These are phyloP conservation scores for Melanotaenia nigrans DNA, from an alignment of 2,797 vertebrate genomes.

Conservation along the genomic window DNA sequence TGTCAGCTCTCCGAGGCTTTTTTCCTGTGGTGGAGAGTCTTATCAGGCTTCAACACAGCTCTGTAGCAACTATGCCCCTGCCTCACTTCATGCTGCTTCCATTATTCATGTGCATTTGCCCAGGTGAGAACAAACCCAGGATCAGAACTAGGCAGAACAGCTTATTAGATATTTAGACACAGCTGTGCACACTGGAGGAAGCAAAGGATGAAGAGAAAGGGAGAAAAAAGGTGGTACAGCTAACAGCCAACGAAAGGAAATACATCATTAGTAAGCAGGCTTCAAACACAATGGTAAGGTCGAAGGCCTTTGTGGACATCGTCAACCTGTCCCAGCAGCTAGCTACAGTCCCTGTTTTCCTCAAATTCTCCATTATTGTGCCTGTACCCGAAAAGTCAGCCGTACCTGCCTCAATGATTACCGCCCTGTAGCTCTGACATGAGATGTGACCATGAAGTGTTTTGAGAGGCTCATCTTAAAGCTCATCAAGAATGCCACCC, in stretches of 20 bases:
- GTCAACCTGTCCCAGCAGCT: too few species aligned
- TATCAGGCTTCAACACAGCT: slow-evolving; percentile 74
- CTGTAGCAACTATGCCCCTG: slow-evolving; percentile 48
- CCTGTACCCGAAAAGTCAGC: too few species aligned
- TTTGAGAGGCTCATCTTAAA: too few species aligned
- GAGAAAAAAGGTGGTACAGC: slow-evolving; percentile 21
- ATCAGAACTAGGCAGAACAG: slow-evolving; percentile 74
- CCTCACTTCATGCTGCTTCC: slow-evolving; percentile 58
- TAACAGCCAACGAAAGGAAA: slow-evolving; percentile 37
- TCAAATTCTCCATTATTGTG: too few species aligned
- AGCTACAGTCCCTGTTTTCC: too few species aligned
- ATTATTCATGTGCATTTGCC: slow-evolving; percentile 83
- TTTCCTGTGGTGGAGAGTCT: slow-evolving; percentile 60
- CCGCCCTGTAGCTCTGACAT: too few species aligned
- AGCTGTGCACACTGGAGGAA: slow-evolving; percentile 44
- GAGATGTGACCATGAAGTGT: too few species aligned
- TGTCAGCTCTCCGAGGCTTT: slow-evolving; percentile 71
- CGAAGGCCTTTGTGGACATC: too few species aligned
- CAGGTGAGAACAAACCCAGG: slow-evolving; percentile 80
- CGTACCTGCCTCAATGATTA: too few species aligned
- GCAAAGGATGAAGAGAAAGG: slow-evolving; percentile 30
- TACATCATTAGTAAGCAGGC: slow-evolving; percentile 24
- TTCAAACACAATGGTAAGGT: background rate
- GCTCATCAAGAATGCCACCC: too few species aligned
- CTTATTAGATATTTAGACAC: slow-evolving; percentile 79